Evolutionary conservation across 2,888 invertebrate genomes (phyloP).

Genomic region (Blomia tropicalis): DNA sequence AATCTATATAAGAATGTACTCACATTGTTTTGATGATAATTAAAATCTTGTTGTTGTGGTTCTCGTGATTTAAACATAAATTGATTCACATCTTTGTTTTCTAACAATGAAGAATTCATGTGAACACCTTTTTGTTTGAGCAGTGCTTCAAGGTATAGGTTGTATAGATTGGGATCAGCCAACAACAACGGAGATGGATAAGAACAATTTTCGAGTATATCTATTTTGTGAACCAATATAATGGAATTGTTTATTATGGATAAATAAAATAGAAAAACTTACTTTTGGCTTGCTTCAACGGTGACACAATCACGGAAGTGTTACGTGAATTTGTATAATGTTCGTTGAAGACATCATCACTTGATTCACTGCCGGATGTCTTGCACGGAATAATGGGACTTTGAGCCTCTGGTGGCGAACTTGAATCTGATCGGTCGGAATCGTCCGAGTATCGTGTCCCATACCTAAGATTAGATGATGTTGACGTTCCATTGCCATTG

Average conservation of each 20-base stretch:
- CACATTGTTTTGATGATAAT: background rate
- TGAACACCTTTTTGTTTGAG: background rate
- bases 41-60: background rate
- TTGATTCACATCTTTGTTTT: background rate
- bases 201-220: background rate
- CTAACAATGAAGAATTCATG: background rate
- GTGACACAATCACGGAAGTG: background rate
- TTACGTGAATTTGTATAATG: background rate
- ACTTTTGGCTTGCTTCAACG: slow-evolving; percentile 3
- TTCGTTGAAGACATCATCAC: background rate
- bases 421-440: slow-evolving; percentile 11
- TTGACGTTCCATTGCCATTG: background rate
- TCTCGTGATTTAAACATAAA: no score
- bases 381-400: background rate
- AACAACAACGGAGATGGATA: background rate
- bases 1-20: no score
- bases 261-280: background rate
- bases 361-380: background rate
- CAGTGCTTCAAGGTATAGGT: background rate
- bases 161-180: slow-evolving; percentile 2
- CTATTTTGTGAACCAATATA: background rate
- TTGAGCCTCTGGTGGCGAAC: slow-evolving; percentile 1
- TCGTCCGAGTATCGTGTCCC: background rate
- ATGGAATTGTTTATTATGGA: background rate
- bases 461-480: background rate